These are phyloP conservation scores for Sebastes kiyomatsui DNA, from an alignment of 2,797 vertebrate genomes.

Conservation along the genomic window DNA sequence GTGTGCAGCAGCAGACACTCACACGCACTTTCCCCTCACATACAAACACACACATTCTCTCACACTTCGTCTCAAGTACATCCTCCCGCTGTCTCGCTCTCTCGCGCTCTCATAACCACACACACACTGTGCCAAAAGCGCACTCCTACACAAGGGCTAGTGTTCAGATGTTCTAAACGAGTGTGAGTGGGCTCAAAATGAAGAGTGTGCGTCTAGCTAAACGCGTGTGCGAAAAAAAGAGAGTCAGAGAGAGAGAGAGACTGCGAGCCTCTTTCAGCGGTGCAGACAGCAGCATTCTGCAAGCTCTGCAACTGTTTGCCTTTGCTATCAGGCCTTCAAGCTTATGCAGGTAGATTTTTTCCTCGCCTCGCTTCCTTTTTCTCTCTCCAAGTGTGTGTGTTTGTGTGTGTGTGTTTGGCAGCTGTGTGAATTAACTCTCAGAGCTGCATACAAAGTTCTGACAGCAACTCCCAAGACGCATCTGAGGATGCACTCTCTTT, in stretches of 20 bases:
- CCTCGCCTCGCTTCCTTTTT: constrained; percentile 9
- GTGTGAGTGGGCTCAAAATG: constrained; percentile 60
- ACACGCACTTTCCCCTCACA: background rate
- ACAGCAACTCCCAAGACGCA: constrained; percentile 51
- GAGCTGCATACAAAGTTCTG: constrained; percentile 51
- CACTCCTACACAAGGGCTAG: constrained; percentile 62
- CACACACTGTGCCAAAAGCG: constrained; percentile 35
- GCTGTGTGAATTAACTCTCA: constrained; percentile 49
- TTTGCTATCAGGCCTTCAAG: constrained; percentile 9
- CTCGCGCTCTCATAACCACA: constrained; percentile 38
- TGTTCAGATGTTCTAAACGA: constrained; percentile 65
- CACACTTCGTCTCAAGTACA: constrained; percentile 66
- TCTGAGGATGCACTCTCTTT: constrained; percentile 12
- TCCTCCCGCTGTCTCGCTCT: constrained; percentile 66
- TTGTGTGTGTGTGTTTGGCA: constrained; percentile 30
- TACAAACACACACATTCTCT: constrained; percentile 35
- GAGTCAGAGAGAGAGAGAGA: constrained; percentile 18
- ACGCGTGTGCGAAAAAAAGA: constrained; percentile 4
- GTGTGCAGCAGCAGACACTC: background rate
- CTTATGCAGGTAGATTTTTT: constrained; percentile 36
- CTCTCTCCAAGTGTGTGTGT: background rate
- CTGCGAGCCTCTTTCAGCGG: constrained; percentile 2
- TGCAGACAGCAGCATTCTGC: constrained; percentile 38
- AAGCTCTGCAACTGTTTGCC: constrained; percentile 8
- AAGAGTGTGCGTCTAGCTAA: constrained; percentile 37